Evolutionary conservation across 1,140 invertebrate species (phyloP), one percentile per base, ranked within the genome.

Genomic region (Cherax destructor): DNA sequence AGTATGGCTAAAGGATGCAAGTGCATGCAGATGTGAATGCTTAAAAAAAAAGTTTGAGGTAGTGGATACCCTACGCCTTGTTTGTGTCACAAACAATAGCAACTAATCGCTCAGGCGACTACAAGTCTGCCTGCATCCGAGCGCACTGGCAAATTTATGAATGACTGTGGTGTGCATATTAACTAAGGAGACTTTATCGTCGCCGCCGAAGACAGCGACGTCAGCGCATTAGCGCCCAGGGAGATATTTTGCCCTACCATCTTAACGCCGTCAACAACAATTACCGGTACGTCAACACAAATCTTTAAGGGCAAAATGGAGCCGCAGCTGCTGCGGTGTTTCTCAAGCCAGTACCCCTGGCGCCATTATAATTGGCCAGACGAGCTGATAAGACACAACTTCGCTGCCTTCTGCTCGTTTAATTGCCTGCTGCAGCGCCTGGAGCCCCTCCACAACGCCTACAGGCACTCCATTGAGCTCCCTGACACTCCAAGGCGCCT

Each of bases 201-300:
- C 24, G 69, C 24, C 69, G 21, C n/a, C 30, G 9, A 21, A 30
- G 69, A 74, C 24, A 30, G 24, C 24, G 24, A 6, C 6, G 69
- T 74, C 5, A 6, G 16, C 65, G 21, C 65, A 69, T n/a, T 24
- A 74, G 69, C 69, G 24, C n/a, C 6, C n/a, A 74, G 4, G 69
- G 69, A 74, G 69, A 21, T 30, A 74, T 74, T 74, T 30, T 74
- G 69, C 69, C 69, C 9, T 9, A 30, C n/a, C 69, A 74, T 65
- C 69, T 74, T 24, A 74, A 1, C 24, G 16, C 69, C 10, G 59
- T 41, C 47, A 30, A 69, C 61, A 52, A 16, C 81, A 69, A 83
- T 83, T 83, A 83, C 41, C 18, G 69, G 81, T 4, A 47, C 69
- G 81, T 83, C 81, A 83, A 69, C 61, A 69, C 81, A 30, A 69